Base-by-base conservation (phyloP, 1,140 invertebrate species). In the Pachypsylla venusta region DNA sequence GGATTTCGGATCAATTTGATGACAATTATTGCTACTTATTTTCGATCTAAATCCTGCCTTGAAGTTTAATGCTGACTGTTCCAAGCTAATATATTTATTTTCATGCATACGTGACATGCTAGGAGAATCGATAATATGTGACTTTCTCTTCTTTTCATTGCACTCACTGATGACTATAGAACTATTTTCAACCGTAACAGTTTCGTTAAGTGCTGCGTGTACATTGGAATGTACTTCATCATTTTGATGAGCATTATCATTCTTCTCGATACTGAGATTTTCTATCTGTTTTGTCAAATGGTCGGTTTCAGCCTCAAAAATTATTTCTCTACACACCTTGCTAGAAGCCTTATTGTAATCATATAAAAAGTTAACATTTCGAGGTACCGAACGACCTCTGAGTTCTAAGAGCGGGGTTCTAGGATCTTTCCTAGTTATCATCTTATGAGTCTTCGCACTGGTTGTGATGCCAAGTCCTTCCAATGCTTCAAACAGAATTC, bases 401-500 rank as follows among this genome's bases (percentile, higher is more conserved):
- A 48, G n/a, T 22, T 48, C 42, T n/a, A 48, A 48, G 3, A 48
- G n/a, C 5, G 42, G 42, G 22, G 42, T 48, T 48, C 42, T 5
- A 5, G 42, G 42, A 48, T 48, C 42, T 48, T 48, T 48, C 42
- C 42, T 48, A 19, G 42, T 48, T 4, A 48, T 19, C 42, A 48
- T 48, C 22, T 48, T 48, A 22, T 48, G 42, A 10, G 42, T 48
- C 22, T 48, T 48, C 5, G 22, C 7, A n/a, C 42, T 48, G 42
- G n/a, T 22, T 48, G 42, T 48, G 42, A 48, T 48, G 42, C 42
- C 16, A 7, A 48, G 22, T 4, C 42, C 42, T 48, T 48, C 42
- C 42, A 48, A 48, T 7, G 42, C 42, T 48, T 48, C 42, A 48
- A 48, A 48, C 42, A 48, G 16, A 48, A 48, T 19, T n/a, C 42